Percentiles rank a stretch among this genome's conserved stretches.
Evolutionary conservation across 1,140 invertebrate species (phyloP).

Genomic region (Stegodyphus mimosarum): DNA sequence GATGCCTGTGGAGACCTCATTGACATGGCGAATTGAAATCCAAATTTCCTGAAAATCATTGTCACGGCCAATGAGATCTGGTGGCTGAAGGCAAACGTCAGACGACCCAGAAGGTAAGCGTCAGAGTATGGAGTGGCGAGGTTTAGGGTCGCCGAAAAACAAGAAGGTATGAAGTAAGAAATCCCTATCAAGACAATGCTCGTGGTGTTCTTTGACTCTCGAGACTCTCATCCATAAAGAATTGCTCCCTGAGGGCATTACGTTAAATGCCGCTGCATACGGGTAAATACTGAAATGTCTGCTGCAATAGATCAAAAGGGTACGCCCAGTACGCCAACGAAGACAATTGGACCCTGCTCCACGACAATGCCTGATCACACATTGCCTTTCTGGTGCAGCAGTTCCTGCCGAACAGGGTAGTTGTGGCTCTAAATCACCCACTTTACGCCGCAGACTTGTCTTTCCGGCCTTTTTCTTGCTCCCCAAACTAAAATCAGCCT

Average conservation of each 20-base stretch:
- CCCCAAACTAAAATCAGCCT: not conserved
- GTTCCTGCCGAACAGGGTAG: too few relatives aligned
- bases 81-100: not conserved
- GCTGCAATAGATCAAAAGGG: slow-evolving; percentile 26
- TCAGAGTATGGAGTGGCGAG: slow-evolving; percentile 4
- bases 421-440: too few relatives aligned
- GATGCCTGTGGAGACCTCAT: slow-evolving; percentile 7
- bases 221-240: slow-evolving; percentile 45
- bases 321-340: slow-evolving; percentile 45
- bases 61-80: not conserved
- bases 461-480: not conserved
- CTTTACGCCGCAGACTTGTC: not conserved
- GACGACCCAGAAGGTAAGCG: not conserved
- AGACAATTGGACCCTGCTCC: slow-evolving; percentile 62
- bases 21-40: not conserved
- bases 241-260: slow-evolving; percentile 33
- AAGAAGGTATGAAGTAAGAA: slow-evolving; percentile 8
- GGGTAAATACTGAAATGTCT: slow-evolving; percentile 45
- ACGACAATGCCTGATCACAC: slow-evolving; percentile 64
- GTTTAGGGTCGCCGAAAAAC: not conserved
- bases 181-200: slow-evolving; percentile 18
- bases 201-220: slow-evolving; percentile 54
- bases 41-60: slow-evolving; percentile 8
- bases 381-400: not conserved
- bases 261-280: slow-evolving; percentile 61